Base-by-base conservation (phyloP, 2,797 vertebrate genomes). In the Margarornis squamiger region DNA sequence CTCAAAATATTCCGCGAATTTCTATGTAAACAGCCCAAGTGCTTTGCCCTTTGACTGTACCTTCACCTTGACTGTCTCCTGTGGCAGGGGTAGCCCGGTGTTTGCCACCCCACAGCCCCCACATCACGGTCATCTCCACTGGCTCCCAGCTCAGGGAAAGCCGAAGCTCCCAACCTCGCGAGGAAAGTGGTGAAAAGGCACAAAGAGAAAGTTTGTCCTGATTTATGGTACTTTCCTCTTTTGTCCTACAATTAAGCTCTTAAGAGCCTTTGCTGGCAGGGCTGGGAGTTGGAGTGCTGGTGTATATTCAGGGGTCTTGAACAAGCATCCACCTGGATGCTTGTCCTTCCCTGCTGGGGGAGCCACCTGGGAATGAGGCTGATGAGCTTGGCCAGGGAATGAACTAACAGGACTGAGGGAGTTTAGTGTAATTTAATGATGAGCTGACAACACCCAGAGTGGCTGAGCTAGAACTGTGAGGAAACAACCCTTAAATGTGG, bases 201-300 rank as follows among this genome's bases (percentile, higher is more conserved):
- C 46, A 88, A 41, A 62, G 74, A 82, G 74, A 76, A 96, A 95
- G 59, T 82, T 78, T 48, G n/a, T 75, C 24, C 65, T 94, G 84
- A 95, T 94, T 96, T 96, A 93, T 85, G 75, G 19, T 29, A 29
- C 75, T 92, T 93, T 89, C 87, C 81, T 65, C 78, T 87, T 79
- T 76, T 92, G 63, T 87, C 72, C 32, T 86, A 38, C 52, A 87
- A 23, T 89, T 70, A 72, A 89, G 55, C 74, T 92, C 48, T 70
- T 72, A 59, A 73, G 30, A 87, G 90, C 49, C 58, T 62, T 68
- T 81, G 77, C 82, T 90, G 78, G 65, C 51, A 38, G 39, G 41
- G 52, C 77, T 61, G 68, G 46, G 70, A 76, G 63, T 59, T 48
- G 70, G 24, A 78, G 73, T 3, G 6, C 58, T 78, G 66, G 52